Conservation (phyloP, 1,140 invertebrate genomes). For the Riptortus pedestris region DNA sequence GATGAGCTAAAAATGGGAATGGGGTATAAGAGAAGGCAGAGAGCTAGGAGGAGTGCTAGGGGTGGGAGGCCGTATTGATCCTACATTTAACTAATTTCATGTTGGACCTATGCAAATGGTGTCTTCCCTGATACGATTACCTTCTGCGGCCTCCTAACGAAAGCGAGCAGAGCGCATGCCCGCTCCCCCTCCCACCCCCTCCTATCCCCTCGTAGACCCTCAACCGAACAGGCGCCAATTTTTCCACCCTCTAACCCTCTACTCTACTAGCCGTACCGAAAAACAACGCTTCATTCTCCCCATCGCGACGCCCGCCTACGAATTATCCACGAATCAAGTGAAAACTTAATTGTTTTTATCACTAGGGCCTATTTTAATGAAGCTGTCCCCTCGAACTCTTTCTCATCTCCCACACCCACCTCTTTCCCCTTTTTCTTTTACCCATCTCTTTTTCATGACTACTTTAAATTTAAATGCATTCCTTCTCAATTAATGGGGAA, state of each 20-base stretch:
- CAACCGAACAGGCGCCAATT: too few relatives aligned
- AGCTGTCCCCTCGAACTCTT: too few relatives aligned
- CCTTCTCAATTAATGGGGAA: too few relatives aligned
- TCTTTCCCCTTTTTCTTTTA: background rate
- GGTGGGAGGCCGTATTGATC: slow-evolving; percentile 11
- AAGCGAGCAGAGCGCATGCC: background rate
- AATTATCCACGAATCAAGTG: slow-evolving; percentile 9
- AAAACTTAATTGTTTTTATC: slow-evolving; percentile 10
- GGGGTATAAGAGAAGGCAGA: too few relatives aligned
- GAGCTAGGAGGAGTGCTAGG: background rate
- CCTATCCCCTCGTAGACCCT: too few relatives aligned
- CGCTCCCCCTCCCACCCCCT: slow-evolving; percentile 2
- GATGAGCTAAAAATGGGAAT: too few relatives aligned
- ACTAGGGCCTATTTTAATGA: slow-evolving; percentile 10
- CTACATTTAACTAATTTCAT: slow-evolving; percentile 23
- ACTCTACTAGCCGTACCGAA: slow-evolving; percentile 7
- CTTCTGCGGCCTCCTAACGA: slow-evolving; percentile 20
- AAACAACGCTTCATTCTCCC: too few relatives aligned
- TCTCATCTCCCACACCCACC: background rate
- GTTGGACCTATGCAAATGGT: slow-evolving; percentile 23
- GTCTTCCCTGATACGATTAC: slow-evolving; percentile 22
- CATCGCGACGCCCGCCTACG: slow-evolving; percentile 7
- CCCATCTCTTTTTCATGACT: slow-evolving; percentile 1
- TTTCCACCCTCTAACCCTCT: too few relatives aligned
- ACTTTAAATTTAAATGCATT: too few relatives aligned